Conservation (phyloP, 2,113 vertebrate genomes). For the Pyrgilauda ruficollis region DNA sequence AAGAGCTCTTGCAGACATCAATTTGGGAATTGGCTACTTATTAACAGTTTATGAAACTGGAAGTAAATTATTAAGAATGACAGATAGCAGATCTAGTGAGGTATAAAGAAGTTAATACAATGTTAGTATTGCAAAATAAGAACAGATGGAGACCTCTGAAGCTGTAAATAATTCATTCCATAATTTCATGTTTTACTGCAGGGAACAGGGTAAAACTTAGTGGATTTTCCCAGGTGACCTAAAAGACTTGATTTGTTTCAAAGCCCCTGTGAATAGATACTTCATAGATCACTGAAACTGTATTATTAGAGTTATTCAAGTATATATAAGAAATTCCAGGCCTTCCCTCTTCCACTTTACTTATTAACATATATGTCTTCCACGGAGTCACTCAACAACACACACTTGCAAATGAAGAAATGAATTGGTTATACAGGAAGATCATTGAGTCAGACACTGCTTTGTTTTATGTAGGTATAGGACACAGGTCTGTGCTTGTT, state of each 20-base stretch:
- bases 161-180: background rate
- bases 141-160: background rate
- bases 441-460: background rate
- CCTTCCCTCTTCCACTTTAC: background rate
- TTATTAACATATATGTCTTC: background rate
- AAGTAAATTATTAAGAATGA: background rate
- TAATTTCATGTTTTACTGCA: background rate
- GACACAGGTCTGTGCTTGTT: background rate
- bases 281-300: background rate
- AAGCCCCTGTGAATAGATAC: background rate
- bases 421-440: background rate
- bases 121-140: background rate
- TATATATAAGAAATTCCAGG: background rate
- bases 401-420: background rate
- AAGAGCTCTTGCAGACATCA: background rate
- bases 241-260: background rate
- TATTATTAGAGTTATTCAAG: background rate
- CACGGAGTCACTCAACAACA: background rate
- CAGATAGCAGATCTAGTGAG: background rate
- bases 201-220: background rate
- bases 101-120: background rate
- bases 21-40: background rate
- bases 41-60: background rate
- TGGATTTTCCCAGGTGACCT: background rate
- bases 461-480: background rate